Base-by-base conservation (phyloP, 1,140 invertebrate genomes). In the Ooceraea biroi region DNA sequence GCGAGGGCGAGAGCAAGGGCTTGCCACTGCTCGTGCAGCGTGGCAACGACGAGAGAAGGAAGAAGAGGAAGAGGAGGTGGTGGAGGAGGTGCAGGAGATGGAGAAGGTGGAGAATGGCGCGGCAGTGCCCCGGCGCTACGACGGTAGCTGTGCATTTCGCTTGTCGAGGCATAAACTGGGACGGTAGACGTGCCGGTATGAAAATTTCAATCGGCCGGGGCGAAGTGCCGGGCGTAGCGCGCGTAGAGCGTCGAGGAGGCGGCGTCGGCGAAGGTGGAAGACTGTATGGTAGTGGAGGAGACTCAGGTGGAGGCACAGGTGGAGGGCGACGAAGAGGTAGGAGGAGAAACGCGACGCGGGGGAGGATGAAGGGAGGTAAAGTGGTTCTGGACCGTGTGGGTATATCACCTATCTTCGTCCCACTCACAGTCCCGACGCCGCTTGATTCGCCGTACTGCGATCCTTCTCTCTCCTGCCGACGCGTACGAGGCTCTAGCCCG, bases 181-280 rank as follows among this genome's bases (percentile, higher is more conserved):
- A 89, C 84, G 91, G 84, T 85, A 90, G 87, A 93, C 91, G 90
- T 91, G 90, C 90, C 83, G 88, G 90, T 91, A 92, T 93, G 92
- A 92, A 94, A 94, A 92, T 92, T 93, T 93, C 92, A 93, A 93
- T 93, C 85, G 89, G 73, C 83, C 69, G 50, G 25, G 58, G 74
- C 63, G 57, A 89, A 87, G 89, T 88, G 86, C 89, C 85, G 69
- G 84, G 50, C 77, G 78, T 83, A 82, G 57, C 76, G 65, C 50
- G 65, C 85, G 78, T 60, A 61, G 82, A 61, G 69, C 46, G 66
- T 65, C 22, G 71, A 68, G 65, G 57, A 65, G 77, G 48, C 73
- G 80, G 58, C 60, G 72, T 73, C 52, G 66, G 48, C 8, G 73
- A 65, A 85, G 84, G 74, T 68, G 78, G 83, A 88, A 85, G 58